These are phyloP conservation scores for Nemotelus pantherinus DNA, from an alignment of 2,888 invertebrate genomes.

Conservation along the genomic window DNA sequence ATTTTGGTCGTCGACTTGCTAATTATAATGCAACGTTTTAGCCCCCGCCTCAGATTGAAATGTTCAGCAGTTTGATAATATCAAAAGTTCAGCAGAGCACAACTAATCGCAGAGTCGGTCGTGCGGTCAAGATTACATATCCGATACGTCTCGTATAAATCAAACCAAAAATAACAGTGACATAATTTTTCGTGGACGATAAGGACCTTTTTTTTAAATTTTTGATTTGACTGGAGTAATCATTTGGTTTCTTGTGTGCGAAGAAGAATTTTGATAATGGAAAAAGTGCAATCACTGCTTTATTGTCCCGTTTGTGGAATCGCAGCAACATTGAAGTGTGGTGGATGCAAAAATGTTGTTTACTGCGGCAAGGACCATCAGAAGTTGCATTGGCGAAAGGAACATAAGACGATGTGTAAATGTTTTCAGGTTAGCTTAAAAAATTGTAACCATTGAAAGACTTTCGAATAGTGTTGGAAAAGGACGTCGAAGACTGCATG, in stretches of 20 bases:
- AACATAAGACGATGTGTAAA: slow-evolving; percentile 73
- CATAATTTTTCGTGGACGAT: background rate
- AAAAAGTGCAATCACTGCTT: background rate
- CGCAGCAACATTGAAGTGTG: slow-evolving; percentile 73
- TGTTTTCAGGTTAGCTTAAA: slow-evolving; percentile 60
- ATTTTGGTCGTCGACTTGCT: slow-evolving; percentile 15
- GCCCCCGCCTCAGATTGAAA: background rate
- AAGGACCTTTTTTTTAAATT: background rate
- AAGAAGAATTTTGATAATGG: too few species aligned
- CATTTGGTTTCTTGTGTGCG: too few species aligned
- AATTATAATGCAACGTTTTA: slow-evolving; percentile 1
- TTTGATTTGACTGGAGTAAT: too few species aligned
- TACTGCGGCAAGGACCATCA: slow-evolving; percentile 80
- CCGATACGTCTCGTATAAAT: too few species aligned
- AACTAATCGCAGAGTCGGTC: background rate
- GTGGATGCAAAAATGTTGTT: slow-evolving; percentile 73
- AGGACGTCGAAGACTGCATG: too few species aligned
- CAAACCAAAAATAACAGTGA: background rate
- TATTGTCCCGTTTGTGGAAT: slow-evolving; percentile 72
- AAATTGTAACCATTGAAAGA: too few species aligned
- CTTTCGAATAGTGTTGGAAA: too few species aligned
- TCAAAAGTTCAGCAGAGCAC: slow-evolving; percentile 21
- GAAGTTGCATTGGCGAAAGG: slow-evolving; percentile 75
- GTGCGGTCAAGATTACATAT: background rate
- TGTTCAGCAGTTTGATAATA: slow-evolving; percentile 18